phyloP scores from a whole-genome alignment of 2,888 invertebrate species.

The Pachydiplax longipennis region DNA sequence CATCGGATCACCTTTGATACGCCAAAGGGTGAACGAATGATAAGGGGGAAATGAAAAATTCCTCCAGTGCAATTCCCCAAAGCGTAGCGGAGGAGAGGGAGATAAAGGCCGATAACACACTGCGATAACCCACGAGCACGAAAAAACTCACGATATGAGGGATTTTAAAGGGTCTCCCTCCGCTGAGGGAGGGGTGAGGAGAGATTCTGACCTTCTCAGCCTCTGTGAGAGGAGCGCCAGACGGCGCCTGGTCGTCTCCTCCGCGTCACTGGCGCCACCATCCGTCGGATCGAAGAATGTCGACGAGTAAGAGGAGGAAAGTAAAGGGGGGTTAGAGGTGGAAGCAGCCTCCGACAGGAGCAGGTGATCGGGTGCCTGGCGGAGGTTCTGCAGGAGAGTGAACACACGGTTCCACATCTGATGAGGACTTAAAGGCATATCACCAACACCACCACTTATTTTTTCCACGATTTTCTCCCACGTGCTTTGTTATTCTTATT shows the following conservation, averaged over 20 bases:
- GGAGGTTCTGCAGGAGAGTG: slow-evolving; percentile 11
- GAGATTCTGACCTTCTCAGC: slow-evolving; percentile 36
- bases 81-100: too few species aligned
- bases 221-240: slow-evolving; percentile 27
- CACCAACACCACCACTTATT: not conserved
- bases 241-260: slow-evolving; percentile 31
- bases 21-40: too few species aligned
- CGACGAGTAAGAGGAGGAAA: not conserved
- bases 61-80: too few species aligned
- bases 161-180: too few species aligned
- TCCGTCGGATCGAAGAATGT: slow-evolving; percentile 8
- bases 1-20: too few species aligned
- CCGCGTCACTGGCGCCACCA: slow-evolving; percentile 19
- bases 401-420: slow-evolving; percentile 37
- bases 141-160: too few species aligned
- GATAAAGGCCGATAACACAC: too few species aligned
- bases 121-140: too few species aligned
- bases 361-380: slow-evolving; percentile 35
- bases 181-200: not conserved
- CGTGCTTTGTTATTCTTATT: not conserved
- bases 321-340: not conserved
- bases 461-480: not conserved
- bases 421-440: not conserved
- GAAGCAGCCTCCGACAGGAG: slow-evolving; percentile 8
- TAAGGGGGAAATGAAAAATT: too few species aligned